Percentiles rank a stretch among this genome's conserved stretches.
These are phyloP conservation scores for Argyra leucocephala DNA, from an alignment of 2,888 invertebrate genomes.

Conservation along the genomic window DNA sequence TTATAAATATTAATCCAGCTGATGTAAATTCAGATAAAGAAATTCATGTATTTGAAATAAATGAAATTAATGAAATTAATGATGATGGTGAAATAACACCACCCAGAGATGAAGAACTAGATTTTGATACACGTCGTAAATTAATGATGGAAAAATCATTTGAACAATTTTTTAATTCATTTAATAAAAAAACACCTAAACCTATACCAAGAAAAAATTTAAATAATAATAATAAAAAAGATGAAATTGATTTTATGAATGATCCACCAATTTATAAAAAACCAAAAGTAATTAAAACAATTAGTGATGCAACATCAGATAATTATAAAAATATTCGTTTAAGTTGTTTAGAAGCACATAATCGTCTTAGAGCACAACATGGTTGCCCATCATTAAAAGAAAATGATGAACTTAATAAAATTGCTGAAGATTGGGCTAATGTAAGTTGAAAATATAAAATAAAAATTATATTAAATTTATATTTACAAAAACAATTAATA, in stretches of 20 bases:
- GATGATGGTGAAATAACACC: not conserved
- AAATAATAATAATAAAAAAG: no score
- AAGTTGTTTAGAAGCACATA: conserved; percentile 45
- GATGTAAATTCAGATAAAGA: not conserved
- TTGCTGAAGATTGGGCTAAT: conserved; percentile 3
- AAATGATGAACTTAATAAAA: conserved; percentile 45
- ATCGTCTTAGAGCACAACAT: conserved; percentile 59
- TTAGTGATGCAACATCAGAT: not conserved
- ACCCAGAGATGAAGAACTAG: not conserved
- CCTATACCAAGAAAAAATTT: not conserved
- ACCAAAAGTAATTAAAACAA: not conserved
- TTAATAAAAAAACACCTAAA: not conserved
- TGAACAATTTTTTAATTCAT: not conserved
- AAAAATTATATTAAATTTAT: not conserved
- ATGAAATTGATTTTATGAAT: no score
- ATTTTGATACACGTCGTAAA: not conserved
- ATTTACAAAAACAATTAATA: not conserved
- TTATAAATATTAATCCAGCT: not conserved
- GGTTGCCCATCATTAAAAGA: conserved; percentile 58
- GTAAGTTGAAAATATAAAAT: not conserved
- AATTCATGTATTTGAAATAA: not conserved
- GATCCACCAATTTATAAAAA: no score
- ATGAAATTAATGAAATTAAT: not conserved
- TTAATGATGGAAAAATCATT: not conserved
- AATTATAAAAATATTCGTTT: not conserved